Base-by-base conservation (phyloP, 2,888 invertebrate species). In the Celastrina argiolus region DNA sequence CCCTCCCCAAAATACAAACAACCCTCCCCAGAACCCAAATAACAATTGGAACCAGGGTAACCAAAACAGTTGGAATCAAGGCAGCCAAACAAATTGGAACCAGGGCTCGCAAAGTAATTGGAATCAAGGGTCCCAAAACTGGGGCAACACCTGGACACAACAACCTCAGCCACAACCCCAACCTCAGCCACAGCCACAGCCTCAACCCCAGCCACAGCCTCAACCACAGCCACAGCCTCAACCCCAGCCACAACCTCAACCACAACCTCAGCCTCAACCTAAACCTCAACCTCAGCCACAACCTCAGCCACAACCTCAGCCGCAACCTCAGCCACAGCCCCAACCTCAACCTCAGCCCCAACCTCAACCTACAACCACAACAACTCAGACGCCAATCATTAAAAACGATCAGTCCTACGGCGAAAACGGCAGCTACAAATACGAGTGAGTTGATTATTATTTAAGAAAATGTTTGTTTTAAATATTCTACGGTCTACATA, bases 391-490 rank as follows among this genome's bases (percentile, higher is more conserved):
- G 7, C 69, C 90, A 1, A 83, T 92, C 51, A 84, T 92, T 75
- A 91, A 88, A 76, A 90, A 92, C 72, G 88, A 87, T 67, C 87
- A 87, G 67, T 78, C 72, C 45, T 78, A 77, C 59, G 90, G 91
- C 63, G 86, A 87, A 14, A 85, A 92, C 69, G 92, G 92, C 68
- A 83, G 85, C 74, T 92, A 92, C 77, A 90, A 84, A 81, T 92
- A 90, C 73, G 92, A 92, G 92, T 92, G 74, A 91, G 91, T 88
- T 68, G n/a, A 66, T 69, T 69, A 4, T 6, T 31, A 5, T 5
- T 31, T 31, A 31, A 31, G 5, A 31, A 31, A 31, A n/a, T n/a
- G n/a, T n/a, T n/a, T n/a, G n/a, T n/a, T n/a, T n/a, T n/a, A n/a
- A n/a, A n/a, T n/a, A n/a, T n/a, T n/a, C n/a, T n/a, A n/a, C n/a